Base-by-base conservation (phyloP, 37 sponge, comb jelly and placozoan species). In the Eunapius fragilis region DNA sequence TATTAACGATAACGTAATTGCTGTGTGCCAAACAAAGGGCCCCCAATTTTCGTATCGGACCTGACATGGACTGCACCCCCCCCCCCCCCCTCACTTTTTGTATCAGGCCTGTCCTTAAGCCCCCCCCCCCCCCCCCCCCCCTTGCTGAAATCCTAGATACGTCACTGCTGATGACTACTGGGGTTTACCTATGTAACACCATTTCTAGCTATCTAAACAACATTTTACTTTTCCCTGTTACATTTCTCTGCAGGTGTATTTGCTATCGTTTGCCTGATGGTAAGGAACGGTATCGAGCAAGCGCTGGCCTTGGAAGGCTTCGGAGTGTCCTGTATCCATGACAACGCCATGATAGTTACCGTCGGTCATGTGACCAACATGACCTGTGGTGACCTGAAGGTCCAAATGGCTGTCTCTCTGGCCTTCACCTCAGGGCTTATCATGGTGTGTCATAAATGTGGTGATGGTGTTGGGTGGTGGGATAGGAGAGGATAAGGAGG, bases 371-470 rank as follows among this genome's bases (percentile, higher is more conserved):
- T 24, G 22, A 77, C 25, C 47, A 73, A 30, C 34, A 31, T 38
- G 19, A 84, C 74, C 2, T 87, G 87, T 74, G 76, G 69, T 19
- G 80, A 6, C 17, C 7, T 84, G 0, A 85, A 76, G 67, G 70
- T 87, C 23, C 79, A 90, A 19, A 71, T 90, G 19, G 94, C 87
- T 12, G 70, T 93, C 68, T 78, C 91, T 31, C 28, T 93, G 19
- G 81, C 94, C 26, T 87, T 83, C 31, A 31, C 87, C 34, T 70
- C 88, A 41, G 94, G 94, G 26, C 10, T 90, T 3, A 90, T 93
- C 80, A 93, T 93, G 94, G 94, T 93, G 1, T 19, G 58, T 58
- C 1, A 19, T 12, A 58, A 58, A 58, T 58, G 22, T 17, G 6
- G 6, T 58, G 14, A 19, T 17, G 17, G 58, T 58, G 58, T 58